Conservation (phyloP, 2,888 invertebrate genomes). For the Tubulanus polymorphus region DNA sequence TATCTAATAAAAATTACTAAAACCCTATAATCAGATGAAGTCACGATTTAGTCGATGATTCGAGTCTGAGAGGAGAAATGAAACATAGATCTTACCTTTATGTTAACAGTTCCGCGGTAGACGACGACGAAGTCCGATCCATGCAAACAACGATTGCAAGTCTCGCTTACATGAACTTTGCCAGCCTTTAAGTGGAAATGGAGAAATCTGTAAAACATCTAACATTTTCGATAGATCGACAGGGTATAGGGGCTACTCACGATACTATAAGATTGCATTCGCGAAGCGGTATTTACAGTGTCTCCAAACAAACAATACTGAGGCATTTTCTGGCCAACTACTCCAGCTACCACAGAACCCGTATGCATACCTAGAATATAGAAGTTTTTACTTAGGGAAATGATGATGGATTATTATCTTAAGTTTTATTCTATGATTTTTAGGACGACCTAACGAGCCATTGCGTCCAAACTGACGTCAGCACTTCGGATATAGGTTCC, state of each 20-base stretch:
- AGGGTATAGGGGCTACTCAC: conserved; percentile 50
- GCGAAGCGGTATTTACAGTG: conserved; percentile 84
- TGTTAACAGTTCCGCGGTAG: conserved; percentile 69
- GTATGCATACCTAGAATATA: conserved; percentile 64
- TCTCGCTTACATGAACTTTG: conserved; percentile 72
- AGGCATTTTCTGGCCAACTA: conserved; percentile 78
- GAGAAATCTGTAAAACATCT: too few relatives aligned
- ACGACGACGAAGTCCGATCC: conserved; percentile 65
- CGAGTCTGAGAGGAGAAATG: not conserved
- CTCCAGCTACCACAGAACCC: conserved; percentile 82
- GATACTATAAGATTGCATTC: conserved; percentile 73
- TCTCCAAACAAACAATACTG: conserved; percentile 81
- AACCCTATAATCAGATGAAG: too few relatives aligned
- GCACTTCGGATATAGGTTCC: too few relatives aligned
- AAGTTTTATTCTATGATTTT: too few relatives aligned
- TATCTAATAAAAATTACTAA: too few relatives aligned
- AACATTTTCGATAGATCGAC: too few relatives aligned
- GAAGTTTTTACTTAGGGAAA: too few relatives aligned
- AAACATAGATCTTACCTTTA: conserved; percentile 63
- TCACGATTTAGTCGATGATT: too few relatives aligned
- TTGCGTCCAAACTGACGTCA: too few relatives aligned
- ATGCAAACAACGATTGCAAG: conserved; percentile 66
- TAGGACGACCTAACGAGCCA: too few relatives aligned
- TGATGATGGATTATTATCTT: too few relatives aligned
- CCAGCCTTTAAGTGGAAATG: conserved; percentile 61